Conservation (phyloP, 1,140 invertebrate genomes). For the Eupristina koningsbergeri region DNA sequence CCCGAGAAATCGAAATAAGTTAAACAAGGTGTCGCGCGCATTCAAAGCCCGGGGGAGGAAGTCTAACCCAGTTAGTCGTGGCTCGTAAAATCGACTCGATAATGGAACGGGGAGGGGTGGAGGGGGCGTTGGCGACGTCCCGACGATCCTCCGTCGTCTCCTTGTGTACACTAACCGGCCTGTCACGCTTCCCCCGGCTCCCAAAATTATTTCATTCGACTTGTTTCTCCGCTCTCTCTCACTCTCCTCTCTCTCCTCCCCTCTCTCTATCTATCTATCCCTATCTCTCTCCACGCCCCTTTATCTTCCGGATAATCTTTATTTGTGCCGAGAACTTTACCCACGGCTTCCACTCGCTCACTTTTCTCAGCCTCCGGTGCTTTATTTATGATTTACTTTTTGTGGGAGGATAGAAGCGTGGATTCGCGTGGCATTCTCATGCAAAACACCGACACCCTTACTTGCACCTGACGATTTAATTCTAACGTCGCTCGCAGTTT, state of each 20-base stretch:
- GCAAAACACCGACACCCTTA: too few species aligned
- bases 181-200: slow-evolving; percentile 52
- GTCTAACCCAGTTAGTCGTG: slow-evolving; percentile 53
- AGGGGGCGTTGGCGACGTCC: not conserved
- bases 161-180: slow-evolving; percentile 51
- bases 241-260: too few species aligned
- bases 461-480: too few species aligned
- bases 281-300: too few species aligned
- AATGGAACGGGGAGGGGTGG: slow-evolving; percentile 55
- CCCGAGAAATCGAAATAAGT: slow-evolving; percentile 38
- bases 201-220: not conserved
- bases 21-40: slow-evolving; percentile 29
- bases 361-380: too few species aligned
- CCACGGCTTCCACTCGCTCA: not conserved
- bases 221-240: not conserved
- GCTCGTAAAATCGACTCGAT: slow-evolving; percentile 58
- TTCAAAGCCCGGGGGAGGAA: not conserved
- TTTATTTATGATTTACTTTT: not conserved
- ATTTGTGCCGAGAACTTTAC: slow-evolving; percentile 44
- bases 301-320: slow-evolving; percentile 2
- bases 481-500: too few species aligned
- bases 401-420: not conserved
- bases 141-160: too few species aligned
- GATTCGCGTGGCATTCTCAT: not conserved
- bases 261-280: too few species aligned